Evolutionary conservation across 2,797 vertebrate species (phyloP).

Genomic region (Eidolon dupreanum): DNA sequence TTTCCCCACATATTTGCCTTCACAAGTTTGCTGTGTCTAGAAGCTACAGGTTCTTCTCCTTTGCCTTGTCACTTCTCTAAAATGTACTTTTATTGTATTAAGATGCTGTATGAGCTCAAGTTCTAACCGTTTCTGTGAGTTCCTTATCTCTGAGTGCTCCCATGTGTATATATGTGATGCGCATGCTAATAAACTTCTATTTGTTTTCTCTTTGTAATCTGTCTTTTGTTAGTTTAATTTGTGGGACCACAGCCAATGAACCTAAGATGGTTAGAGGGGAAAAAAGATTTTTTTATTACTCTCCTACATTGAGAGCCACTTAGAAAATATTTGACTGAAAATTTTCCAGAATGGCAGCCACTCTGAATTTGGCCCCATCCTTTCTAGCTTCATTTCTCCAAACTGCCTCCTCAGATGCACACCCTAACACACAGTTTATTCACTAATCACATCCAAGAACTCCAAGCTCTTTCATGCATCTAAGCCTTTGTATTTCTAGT

Average conservation of each 20-base stretch:
- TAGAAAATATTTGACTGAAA: constrained; percentile 20
- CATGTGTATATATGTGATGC: neutral
- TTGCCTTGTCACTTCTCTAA: neutral
- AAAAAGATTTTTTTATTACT: neutral
- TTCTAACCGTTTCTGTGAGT: neutral
- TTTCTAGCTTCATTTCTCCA: neutral
- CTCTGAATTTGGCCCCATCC: neutral
- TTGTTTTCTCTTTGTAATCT: neutral
- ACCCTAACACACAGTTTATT: neutral
- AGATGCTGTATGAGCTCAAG: neutral
- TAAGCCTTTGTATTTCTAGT: neutral
- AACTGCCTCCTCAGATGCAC: neutral
- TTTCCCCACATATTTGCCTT: neutral
- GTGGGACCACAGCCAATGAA: neutral
- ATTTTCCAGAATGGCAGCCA: neutral
- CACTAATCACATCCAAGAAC: neutral
- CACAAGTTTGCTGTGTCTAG: neutral
- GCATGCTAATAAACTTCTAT: neutral
- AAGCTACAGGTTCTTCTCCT: neutral
- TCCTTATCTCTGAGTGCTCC: neutral
- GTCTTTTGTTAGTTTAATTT: neutral
- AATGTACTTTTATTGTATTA: neutral
- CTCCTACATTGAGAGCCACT: neutral
- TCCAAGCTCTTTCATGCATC: neutral
- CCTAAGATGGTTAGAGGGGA: neutral